A percentile compares a stretch with the other conserved stretches of the same genome.
Conservation (phyloP, 1,140 invertebrate genomes). For the Vollenhovia emeryi region DNA sequence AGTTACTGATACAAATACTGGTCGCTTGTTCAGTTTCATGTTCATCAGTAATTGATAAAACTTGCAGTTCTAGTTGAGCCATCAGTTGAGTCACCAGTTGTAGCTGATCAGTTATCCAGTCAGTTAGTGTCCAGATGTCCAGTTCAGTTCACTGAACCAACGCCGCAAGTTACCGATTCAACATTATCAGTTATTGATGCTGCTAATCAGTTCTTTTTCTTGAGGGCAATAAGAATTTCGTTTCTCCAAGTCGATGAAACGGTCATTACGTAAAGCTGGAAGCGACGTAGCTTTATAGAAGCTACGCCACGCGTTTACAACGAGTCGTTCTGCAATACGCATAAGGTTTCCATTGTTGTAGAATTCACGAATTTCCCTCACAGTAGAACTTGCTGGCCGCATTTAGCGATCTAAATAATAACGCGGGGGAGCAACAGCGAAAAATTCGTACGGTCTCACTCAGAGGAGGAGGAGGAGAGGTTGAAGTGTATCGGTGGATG, state of each 20-base stretch:
- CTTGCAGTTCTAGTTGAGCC: no score
- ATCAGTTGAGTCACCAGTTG: no score
- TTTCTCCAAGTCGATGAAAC: neutral
- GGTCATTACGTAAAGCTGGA: neutral
- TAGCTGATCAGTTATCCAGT: no score
- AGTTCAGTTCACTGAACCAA: no score
- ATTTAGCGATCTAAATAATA: constrained; percentile 36
- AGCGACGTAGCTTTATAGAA: neutral
- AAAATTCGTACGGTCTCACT: constrained; percentile 17
- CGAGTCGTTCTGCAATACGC: neutral
- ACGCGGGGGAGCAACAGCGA: neutral
- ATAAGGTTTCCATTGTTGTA: neutral
- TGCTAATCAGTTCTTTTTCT: no score
- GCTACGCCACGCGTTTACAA: neutral
- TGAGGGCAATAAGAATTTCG: neutral
- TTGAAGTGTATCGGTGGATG: constrained; percentile 32
- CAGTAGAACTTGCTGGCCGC: neutral
- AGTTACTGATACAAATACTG: no score
- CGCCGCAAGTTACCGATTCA: no score
- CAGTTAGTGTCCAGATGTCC: no score
- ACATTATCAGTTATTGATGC: no score
- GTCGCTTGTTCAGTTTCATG: no score
- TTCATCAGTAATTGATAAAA: no score
- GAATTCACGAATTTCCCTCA: constrained; percentile 4
- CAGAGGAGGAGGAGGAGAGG: neutral